Evolutionary conservation across 2,888 invertebrate genomes (phyloP), one percentile per base, ranked within the genome.

Genomic region (Drosophila multiciliata): DNA sequence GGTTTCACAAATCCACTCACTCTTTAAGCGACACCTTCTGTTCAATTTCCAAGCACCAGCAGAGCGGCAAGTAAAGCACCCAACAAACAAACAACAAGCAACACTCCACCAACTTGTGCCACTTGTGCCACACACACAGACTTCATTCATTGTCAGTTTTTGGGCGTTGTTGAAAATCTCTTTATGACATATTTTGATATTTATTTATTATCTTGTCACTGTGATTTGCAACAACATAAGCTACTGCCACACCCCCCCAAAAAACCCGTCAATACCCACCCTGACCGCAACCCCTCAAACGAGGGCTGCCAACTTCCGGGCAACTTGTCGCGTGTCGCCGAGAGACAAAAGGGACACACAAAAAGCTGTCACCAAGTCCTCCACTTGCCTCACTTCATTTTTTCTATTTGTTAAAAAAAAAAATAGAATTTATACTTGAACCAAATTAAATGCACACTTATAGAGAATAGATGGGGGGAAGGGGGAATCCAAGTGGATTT

Each of bases 171-270:
- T 73, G 75, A 75, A 87, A 82, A 83, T 86, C 85, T 84, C 83
- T 82, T 89, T 91, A 89, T 91, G 91, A 91, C 91, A 91, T 86
- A 91, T 91, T 91, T 91, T 91, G 87, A 91, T 91, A 90, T 91
- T 89, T 89, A 92, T 91, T 92, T 91, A 91, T 92, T 91, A 91
- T 91, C 90, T 86, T 91, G 91, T 90, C 91, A 87, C 81, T 83
- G 79, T 73, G 87, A 86, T 87, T 88, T 78, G 75, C 73, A 71
- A 78, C 68, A 75, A 81, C 87, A 82, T 80, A 82, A 87, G 80
- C 89, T 78, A 73, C 64, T 45, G 80, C 74, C 83, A 69, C 75
- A 78, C 81, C 85, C 86, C 62, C 29, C 1, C 6, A 29, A 20
- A 12, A 42, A 17, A 17, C 17, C 33, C 20, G 7, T 15, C 32